Percentiles rank a stretch among this genome's conserved stretches.
Evolutionary conservation across 2,888 invertebrate species (phyloP).

Genomic region (Harmothoe impar): DNA sequence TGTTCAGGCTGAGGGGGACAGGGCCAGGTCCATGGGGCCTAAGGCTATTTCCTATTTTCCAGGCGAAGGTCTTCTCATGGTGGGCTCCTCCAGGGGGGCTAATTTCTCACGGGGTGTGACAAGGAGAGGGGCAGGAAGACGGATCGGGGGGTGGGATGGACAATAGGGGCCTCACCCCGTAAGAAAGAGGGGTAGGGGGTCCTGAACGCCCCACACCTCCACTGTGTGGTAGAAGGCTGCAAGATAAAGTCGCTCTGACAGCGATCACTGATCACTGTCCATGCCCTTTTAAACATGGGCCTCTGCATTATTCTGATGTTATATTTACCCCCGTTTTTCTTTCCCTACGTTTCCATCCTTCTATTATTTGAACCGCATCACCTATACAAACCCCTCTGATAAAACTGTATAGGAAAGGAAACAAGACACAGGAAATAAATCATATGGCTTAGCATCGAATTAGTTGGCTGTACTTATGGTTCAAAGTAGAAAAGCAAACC

Average conservation of each 20-base stretch:
- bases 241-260: conserved; percentile 1
- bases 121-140: conserved; percentile 23
- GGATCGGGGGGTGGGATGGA: conserved; percentile 35
- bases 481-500: no score
- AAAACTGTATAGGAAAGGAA: no score
- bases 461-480: no score
- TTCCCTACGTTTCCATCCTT: no score
- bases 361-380: no score
- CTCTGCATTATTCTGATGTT: no score
- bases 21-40: neutral
- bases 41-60: conserved; percentile 36
- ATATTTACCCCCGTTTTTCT: no score
- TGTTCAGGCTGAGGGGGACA: neutral
- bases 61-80: neutral
- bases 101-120: conserved; percentile 55
- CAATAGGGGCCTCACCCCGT: conserved; percentile 47
- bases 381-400: no score
- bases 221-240: neutral
- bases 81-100: conserved; percentile 47
- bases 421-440: no score
- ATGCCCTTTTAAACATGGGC: neutral
- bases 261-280: neutral
- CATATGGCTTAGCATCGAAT: no score
- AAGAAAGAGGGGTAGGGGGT: neutral
- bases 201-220: conserved; percentile 29